These are phyloP conservation scores for Gonatopus flavifemur DNA, from an alignment of 1,140 invertebrate genomes.

Conservation along the genomic window DNA sequence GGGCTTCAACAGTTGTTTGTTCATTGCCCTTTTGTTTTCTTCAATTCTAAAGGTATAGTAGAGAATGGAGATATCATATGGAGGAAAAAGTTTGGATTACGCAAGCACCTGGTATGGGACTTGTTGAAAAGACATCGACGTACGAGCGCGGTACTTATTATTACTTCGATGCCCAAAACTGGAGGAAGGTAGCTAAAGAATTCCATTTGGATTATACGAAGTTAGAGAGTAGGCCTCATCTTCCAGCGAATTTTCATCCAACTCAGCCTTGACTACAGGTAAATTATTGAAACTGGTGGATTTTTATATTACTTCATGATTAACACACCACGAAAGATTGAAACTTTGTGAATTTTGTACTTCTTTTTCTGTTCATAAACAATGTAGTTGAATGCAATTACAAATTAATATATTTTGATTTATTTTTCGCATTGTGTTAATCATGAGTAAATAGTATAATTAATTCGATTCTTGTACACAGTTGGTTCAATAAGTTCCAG, in stretches of 20 bases:
- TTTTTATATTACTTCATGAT: no score
- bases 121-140: conserved; percentile 89
- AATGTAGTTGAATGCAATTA: background rate
- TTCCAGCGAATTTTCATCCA: conserved; percentile 54
- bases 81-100: conserved; percentile 99
- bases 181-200: conserved; percentile 94
- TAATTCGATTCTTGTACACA: no score
- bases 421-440: conserved; percentile 3
- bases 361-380: background rate
- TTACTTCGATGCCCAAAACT: conserved; percentile 97
- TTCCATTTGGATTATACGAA: conserved; percentile 98
- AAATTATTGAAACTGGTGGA: conserved; percentile 2
- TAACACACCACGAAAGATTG: conserved; percentile 3
- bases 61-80: conserved; percentile 99
- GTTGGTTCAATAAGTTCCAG: no score
- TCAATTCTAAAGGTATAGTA: conserved; percentile 74
- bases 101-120: conserved; percentile 88
- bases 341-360: background rate
- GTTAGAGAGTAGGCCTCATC: conserved; percentile 83
- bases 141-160: conserved; percentile 98
- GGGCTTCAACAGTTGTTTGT: background rate
- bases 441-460: no score
- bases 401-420: conserved; percentile 7
- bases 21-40: background rate
- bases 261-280: conserved; percentile 59